Evolutionary conservation across 2,797 vertebrate genomes (phyloP).

Genomic region (Xiphorhynchus erythropygius): DNA sequence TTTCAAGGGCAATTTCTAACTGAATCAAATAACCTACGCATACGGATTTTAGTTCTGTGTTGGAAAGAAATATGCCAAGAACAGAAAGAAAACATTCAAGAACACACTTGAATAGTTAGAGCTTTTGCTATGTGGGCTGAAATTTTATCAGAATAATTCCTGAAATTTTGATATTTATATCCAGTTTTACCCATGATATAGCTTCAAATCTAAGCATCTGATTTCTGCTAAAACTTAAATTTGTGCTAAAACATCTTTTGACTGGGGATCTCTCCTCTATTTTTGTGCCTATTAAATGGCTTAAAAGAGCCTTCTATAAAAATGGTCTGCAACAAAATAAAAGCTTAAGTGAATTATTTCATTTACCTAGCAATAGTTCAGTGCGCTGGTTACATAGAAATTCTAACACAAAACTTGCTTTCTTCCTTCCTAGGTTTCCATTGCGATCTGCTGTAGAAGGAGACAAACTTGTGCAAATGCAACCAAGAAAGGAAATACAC

Average conservation of each 20-base stretch:
- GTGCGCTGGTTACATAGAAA: not conserved
- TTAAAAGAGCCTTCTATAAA: not conserved
- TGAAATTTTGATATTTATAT: not conserved
- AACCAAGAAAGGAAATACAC: not conserved
- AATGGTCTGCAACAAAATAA: not conserved
- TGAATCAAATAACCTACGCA: not conserved
- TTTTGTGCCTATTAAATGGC: not conserved
- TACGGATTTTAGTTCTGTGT: not conserved
- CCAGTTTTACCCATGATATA: not conserved
- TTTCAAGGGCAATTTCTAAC: not conserved
- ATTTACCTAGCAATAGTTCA: not conserved
- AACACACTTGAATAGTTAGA: accelerated
- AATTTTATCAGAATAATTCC: not conserved
- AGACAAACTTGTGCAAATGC: not conserved
- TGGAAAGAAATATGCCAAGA: not conserved
- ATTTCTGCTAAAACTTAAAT: not conserved
- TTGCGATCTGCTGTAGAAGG: not conserved
- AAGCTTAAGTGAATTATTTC: not conserved
- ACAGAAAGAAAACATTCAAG: not conserved
- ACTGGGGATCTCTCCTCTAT: not conserved
- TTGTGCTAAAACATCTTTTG: not conserved
- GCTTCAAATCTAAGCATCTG: not conserved
- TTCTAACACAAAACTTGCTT: not conserved
- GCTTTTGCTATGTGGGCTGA: not conserved
- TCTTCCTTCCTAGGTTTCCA: not conserved